phyloP scores from a whole-genome alignment of 2,113 vertebrate species.

The Oxyura jamaicensis region DNA sequence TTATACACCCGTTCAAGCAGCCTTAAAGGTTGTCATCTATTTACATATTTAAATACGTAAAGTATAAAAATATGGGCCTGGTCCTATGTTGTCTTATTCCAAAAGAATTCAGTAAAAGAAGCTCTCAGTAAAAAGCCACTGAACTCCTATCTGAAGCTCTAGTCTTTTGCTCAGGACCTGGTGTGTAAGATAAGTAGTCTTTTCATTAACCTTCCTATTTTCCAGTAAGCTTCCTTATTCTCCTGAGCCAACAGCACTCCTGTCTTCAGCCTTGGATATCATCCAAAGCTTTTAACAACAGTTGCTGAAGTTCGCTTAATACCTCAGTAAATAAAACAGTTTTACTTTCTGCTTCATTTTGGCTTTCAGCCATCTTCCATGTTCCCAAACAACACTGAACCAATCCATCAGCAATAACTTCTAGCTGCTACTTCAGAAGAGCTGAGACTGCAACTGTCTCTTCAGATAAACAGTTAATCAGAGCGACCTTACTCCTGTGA shows the following conservation, averaged over 20 bases:
- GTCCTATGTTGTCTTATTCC: not conserved
- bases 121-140: not conserved
- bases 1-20: not conserved
- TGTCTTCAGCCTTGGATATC: slow-evolving; percentile 1
- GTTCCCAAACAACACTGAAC: not conserved
- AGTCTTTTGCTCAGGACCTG: not conserved
- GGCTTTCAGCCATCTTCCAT: not conserved
- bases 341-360: slow-evolving; percentile 23
- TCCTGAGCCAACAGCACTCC: not conserved
- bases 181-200: not conserved
- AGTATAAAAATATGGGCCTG: not conserved
- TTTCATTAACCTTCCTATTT: slow-evolving; percentile 21
- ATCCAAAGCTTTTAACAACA: slow-evolving; percentile 25
- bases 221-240: slow-evolving; percentile 14
- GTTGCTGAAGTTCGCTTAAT: slow-evolving; percentile 36
- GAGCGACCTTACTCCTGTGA: not conserved
- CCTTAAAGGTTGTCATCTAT: not conserved
- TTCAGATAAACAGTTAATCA: not conserved
- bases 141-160: not conserved
- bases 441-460: not conserved
- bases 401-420: not conserved
- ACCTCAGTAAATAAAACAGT: slow-evolving; percentile 30
- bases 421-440: not conserved
- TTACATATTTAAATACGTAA: not conserved
- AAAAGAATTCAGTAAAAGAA: not conserved